phyloP scores from a whole-genome alignment of 2,888 invertebrate species.

The Sarcophaga caerulescens region DNA sequence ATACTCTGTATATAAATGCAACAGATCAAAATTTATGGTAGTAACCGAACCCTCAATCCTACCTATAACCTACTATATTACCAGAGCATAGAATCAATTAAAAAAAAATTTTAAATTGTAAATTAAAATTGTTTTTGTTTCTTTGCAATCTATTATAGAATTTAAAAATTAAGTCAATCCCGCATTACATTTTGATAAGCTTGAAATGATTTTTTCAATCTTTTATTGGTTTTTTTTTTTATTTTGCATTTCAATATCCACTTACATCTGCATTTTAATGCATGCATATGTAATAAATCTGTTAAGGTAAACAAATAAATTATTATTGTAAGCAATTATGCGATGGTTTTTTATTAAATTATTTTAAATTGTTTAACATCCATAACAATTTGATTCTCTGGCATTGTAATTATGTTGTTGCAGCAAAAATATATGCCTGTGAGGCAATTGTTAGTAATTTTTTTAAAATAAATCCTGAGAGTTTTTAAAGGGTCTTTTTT shows the following conservation, averaged over 20 bases:
- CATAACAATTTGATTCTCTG: slow-evolving; percentile 49
- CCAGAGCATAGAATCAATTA: no score
- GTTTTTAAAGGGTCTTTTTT: neutral
- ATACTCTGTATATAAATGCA: no score
- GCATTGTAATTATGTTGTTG: slow-evolving; percentile 43
- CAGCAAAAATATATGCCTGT: neutral
- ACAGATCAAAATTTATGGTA: no score
- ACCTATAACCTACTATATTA: no score
- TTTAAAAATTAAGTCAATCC: no score
- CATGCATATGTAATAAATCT: neutral
- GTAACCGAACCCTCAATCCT: no score
- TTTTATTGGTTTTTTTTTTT: no score
- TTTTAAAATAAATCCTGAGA: slow-evolving; percentile 12
- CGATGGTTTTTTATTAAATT: slow-evolving; percentile 58
- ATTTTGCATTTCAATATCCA: no score
- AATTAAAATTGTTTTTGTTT: no score
- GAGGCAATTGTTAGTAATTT: slow-evolving; percentile 41
- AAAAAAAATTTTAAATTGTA: no score
- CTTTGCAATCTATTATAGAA: no score
- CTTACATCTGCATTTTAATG: neutral
- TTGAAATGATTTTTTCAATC: neutral
- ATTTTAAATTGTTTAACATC: slow-evolving; percentile 59
- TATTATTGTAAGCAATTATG: slow-evolving; percentile 39
- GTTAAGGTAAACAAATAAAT: slow-evolving; percentile 19
- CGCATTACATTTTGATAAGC: neutral